Base-by-base conservation (phyloP, 2,888 invertebrate genomes). In the Epicampocera succincta region DNA sequence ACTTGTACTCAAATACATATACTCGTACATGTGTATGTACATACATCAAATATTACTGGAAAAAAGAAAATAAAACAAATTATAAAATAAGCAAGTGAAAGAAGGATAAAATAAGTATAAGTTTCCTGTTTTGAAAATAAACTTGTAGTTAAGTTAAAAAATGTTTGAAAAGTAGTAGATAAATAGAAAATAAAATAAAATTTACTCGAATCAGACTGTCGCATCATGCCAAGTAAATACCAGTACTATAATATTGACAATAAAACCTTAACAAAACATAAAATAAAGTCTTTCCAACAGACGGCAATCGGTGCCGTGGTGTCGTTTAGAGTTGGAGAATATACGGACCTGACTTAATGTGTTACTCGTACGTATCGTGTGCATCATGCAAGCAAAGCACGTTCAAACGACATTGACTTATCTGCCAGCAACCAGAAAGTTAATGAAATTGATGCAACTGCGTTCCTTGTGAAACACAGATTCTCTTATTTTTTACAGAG, bases 41-140 rank as follows among this genome's bases (percentile, higher is more conserved):
- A 63, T 17, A 60, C 25, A 66, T 66, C n/a, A n/a, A n/a, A n/a
- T 48, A 48, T 56, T 40, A 44, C 65, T 19, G 46, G 56, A 29
- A 12, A 56, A 71, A 33, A 8, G 13, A 60, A 42, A 42, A 17
- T 17, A 71, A 40, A 83, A 73, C 54, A 19, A 61, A 75, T 13
- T 77, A 63, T 6, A 46, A 46, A 15, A 44, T 8, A 46, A 46
- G 15, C 46, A 15, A n/a, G 6, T 46, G 61, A 68, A 63, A 40
- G 69, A 72, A 80, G 46, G 65, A 17, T 66, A 72, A 52, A 63
- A 74, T 77, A 72, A 75, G 68, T 81, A 78, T 72, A 61, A 80
- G 75, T 83, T 84, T 84, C 83, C 83, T 83, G 84, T 83, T 84
- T 72, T 60, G 71, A 74, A 77, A 65, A 61, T 71, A 63, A 48